Evolutionary conservation across 2,797 vertebrate species (phyloP).

Genomic region (Sphenopsis melanotis): DNA sequence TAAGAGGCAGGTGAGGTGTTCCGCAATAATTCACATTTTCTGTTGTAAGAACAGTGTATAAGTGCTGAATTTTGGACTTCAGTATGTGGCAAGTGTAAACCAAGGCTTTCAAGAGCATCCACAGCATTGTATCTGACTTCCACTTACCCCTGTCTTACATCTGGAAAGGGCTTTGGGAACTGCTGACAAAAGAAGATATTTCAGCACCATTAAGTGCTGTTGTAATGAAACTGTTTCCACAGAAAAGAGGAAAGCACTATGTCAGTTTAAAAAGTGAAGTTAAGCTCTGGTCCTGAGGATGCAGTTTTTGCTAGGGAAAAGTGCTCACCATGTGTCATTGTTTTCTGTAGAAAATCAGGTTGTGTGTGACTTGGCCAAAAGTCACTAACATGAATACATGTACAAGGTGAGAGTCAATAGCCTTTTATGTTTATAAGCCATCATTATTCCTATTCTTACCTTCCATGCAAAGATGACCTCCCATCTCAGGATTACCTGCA

Average conservation of each 20-base stretch:
- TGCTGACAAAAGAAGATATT: neutral
- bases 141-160: neutral
- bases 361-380: neutral
- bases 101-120: neutral
- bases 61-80: neutral
- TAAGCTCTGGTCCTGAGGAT: neutral
- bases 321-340: neutral
- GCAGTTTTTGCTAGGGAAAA: neutral
- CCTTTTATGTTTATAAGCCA: neutral
- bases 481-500: neutral
- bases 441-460: neutral
- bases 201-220: fast-evolving
- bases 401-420: neutral
- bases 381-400: neutral
- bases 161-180: neutral
- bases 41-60: neutral
- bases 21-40: neutral
- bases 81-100: neutral
- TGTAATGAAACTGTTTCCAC: neutral
- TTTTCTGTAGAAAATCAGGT: neutral
- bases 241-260: fast-evolving
- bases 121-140: neutral
- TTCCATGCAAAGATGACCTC: neutral
- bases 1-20: neutral
- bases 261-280: neutral